Percentiles rank a stretch among this genome's conserved stretches.
These are phyloP conservation scores for Dryobota labecula DNA, from an alignment of 2,888 invertebrate genomes.

Conservation along the genomic window DNA sequence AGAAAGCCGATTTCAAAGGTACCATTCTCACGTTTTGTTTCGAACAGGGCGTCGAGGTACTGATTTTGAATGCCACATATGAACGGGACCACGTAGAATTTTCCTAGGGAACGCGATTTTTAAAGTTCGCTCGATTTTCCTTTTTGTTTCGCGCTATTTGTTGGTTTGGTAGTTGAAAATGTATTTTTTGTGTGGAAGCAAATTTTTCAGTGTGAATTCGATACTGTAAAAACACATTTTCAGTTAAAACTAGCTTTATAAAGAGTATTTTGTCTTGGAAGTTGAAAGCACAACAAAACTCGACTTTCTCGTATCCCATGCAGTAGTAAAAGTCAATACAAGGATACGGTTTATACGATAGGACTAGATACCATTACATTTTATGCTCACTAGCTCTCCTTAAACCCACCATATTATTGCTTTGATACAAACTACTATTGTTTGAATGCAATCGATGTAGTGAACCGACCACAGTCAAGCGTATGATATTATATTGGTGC, in stretches of 20 bases:
- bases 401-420: conserved; percentile 49
- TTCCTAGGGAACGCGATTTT: conserved; percentile 57
- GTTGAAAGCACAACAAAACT: conserved; percentile 25
- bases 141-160: conserved; percentile 33
- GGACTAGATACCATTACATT: conserved; percentile 50
- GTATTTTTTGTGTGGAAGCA: conserved; percentile 19
- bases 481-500: conserved; percentile 24
- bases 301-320: conserved; percentile 22
- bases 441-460: conserved; percentile 45
- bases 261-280: neutral
- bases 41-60: conserved; percentile 74
- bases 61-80: conserved; percentile 77
- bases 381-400: conserved; percentile 51
- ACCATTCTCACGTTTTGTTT: conserved; percentile 82
- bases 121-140: conserved; percentile 42
- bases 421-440: conserved; percentile 47
- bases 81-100: conserved; percentile 63
- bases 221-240: conserved; percentile 8
- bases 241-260: conserved; percentile 16
- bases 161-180: conserved; percentile 17
- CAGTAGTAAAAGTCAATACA: conserved; percentile 55
- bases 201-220: conserved; percentile 11
- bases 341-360: conserved; percentile 44
- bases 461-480: conserved; percentile 29
- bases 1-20: conserved; percentile 82